phyloP scores from a whole-genome alignment of 2,113 vertebrate species.

The Hippoglossus stenolepis region DNA sequence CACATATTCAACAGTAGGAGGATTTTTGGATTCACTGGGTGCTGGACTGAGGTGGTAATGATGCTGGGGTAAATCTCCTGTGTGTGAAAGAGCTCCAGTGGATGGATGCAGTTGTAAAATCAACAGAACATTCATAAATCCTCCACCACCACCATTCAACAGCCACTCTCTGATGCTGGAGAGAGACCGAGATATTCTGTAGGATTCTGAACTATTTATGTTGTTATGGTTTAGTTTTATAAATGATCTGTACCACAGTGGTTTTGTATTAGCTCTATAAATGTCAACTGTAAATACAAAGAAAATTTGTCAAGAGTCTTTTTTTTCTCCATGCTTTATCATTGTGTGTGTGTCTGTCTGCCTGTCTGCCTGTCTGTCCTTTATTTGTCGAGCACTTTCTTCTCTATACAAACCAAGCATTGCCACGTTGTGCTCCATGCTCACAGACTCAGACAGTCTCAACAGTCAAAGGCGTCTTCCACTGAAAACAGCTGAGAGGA shows the following conservation, averaged over 20 bases:
- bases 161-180: slow-evolving; percentile 22
- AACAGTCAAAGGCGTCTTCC: too few relatives aligned
- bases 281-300: slow-evolving; percentile 73
- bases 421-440: too few relatives aligned
- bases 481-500: too few relatives aligned
- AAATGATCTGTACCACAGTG: slow-evolving; percentile 75
- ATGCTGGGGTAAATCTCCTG: not conserved
- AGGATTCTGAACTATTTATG: slow-evolving; percentile 81
- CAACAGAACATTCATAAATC: slow-evolving; percentile 51
- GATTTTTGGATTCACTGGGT: not conserved
- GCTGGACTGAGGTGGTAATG: slow-evolving; percentile 18
- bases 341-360: too few relatives aligned
- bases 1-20: not conserved
- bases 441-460: too few relatives aligned
- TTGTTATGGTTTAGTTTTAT: slow-evolving; percentile 62
- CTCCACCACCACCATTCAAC: not conserved
- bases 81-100: slow-evolving; percentile 4
- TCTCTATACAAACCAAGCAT: too few relatives aligned
- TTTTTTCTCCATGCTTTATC: not conserved
- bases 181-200: slow-evolving; percentile 79
- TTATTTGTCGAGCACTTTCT: not conserved
- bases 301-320: slow-evolving; percentile 14
- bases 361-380: not conserved
- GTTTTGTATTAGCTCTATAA: slow-evolving; percentile 82
- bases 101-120: slow-evolving; percentile 29